These are phyloP conservation scores for Ariopsis seemanni DNA, from an alignment of 2,113 vertebrate genomes.

Conservation along the genomic window DNA sequence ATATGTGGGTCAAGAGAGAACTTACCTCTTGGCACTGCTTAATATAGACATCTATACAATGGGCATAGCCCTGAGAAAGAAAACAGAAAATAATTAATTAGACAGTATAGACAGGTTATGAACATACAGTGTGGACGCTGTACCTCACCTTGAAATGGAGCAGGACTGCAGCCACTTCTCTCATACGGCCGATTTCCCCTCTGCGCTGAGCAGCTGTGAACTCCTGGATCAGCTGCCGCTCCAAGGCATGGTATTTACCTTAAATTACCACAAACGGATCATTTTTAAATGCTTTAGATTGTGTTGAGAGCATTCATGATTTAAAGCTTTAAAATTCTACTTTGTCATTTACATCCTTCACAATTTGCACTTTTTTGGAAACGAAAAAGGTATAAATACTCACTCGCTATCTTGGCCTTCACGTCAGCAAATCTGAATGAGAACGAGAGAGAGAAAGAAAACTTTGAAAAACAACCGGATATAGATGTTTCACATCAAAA, in stretches of 20 bases:
- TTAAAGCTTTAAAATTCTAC: neutral
- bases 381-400: conserved; percentile 63
- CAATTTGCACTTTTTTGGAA: neutral
- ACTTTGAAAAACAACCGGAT: too few relatives aligned
- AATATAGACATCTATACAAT: conserved; percentile 99
- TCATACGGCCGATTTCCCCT: conserved; percentile 95
- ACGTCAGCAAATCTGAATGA: conserved; percentile 93
- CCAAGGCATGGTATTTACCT: conserved; percentile 99
- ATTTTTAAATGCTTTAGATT: neutral
- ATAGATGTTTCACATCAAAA: too few relatives aligned
- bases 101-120: neutral
- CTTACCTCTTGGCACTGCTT: conserved; percentile 98
- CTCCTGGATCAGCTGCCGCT: conserved; percentile 96
- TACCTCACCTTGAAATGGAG: conserved; percentile 97
- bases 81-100: neutral
- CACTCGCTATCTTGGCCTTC: conserved; percentile 99
- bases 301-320: neutral
- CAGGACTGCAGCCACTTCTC: conserved; percentile 95
- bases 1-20: neutral
- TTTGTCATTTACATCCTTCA: neutral
- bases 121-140: neutral
- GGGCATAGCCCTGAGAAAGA: conserved; percentile 88
- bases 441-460: too few relatives aligned
- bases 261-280: conserved; percentile 34
- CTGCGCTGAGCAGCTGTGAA: conserved; percentile 92